Evolutionary conservation across 2,113 vertebrate genomes (phyloP), one percentile per base, ranked within the genome.

Genomic region (Oncorhynchus mykiss): DNA sequence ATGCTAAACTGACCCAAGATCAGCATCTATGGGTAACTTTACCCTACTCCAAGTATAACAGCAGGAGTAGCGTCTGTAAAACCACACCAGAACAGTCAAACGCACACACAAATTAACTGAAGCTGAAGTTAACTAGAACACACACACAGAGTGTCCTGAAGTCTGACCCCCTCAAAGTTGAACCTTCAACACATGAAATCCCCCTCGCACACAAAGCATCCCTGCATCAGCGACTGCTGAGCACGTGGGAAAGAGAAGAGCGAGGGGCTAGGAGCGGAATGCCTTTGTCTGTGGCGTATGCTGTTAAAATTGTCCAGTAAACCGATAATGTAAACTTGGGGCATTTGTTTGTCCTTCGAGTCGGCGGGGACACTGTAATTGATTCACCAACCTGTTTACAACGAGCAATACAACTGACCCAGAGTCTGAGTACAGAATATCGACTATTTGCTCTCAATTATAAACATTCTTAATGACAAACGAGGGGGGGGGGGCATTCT

Each of bases 351-450:
- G 84, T 70, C 54, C 74, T 60, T 79, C 48, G 8, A 75, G 75
- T 85, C 69, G 70, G 74, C 54, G 39, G 27, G 72, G 66, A 77
- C 84, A 75, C 81, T 73, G 83, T 91, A 89, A 88, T 89, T 90
- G 84, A 77, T 81, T 86, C 78, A 74, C 67, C 72, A 75, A 84
- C 82, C 80, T 89, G 86, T 92, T 92, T 91, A 92, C 92, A 91
- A 84, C 84, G 68, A 88, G 86, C 79, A 83, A 86, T 94, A 93
- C 93, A 92, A 80, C 54, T 22, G 60, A 75, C 78, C 59, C 31
- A 75, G 81, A 81, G 81, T 79, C 16, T 72, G 45, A 81, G 82
- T 76, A 80, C 84, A 87, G 75, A 82, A 86, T 88, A 85, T 82
- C 86, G 68, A 76, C 82, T 90, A 82, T 93, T 93, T 90, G 85